Base-by-base conservation (phyloP, 92 coral and sea anemone genomes). In the Porites evermanni region DNA sequence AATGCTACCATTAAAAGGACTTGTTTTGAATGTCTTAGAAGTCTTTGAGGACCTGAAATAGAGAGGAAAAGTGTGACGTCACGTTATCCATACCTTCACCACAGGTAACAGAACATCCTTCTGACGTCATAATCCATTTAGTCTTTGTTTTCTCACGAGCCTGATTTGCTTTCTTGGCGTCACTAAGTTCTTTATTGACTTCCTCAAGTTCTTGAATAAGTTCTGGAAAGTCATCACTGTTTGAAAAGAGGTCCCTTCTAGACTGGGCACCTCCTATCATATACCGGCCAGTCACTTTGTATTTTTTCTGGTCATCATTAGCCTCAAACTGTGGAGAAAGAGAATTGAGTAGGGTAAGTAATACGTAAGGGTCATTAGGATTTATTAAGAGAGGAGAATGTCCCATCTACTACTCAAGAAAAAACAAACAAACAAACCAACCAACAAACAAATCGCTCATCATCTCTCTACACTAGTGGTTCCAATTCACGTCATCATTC, bases 211-310 rank as follows among this genome's bases (percentile, higher is more conserved):
- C 80, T 21, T 52, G 79, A 50, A 83, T 14, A 20, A 74, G 79
- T 21, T 83, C 80, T 8, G 80, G 87, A 20, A 83, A 72, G 64
- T 83, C 74, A 2, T 9, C 14, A 63, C 29, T 61, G 2, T 51
- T 80, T 32, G 2, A 24, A 21, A 63, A 14, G 69, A 64, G 29
- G 64, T 63, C 26, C 63, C 80, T 47, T 23, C 12, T 21, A n/a
- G 79, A 61, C 72, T 83, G 84, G 52, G 67, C 4, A 56, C 52
- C 53, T 21, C 51, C 32, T 19, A 18, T 56, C 38, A 54, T 17
- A 38, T 83, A 83, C 12, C 74, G 23, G 73, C 74, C 73, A 13
- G 32, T 19, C 74, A 83, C 87, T 12, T 73, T 83, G 80, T 83
- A 83, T 73, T 9, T 47, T 1, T 50, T 14, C 13, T 5, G 20